phyloP scores from a whole-genome alignment of 1,140 invertebrate species.

The Helicoverpa armigera region DNA sequence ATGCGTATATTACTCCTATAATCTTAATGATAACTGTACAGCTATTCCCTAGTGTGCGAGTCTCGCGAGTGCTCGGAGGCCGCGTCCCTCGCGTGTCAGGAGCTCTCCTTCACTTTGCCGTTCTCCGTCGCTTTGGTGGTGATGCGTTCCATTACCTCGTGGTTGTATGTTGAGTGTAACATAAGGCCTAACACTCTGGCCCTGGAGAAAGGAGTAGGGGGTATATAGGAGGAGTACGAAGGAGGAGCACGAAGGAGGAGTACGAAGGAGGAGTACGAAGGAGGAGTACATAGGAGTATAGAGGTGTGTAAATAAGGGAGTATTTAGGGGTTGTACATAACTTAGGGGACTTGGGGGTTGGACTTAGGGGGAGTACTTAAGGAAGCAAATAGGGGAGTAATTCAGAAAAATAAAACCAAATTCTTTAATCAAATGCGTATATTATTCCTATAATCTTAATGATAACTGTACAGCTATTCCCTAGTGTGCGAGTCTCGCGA shows the following conservation, averaged over 20 bases:
- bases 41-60: not conserved
- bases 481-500: not conserved
- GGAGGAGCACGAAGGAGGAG: no score
- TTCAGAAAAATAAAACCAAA: not conserved
- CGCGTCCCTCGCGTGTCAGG: slow-evolving; percentile 60
- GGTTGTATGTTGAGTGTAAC: slow-evolving; percentile 98
- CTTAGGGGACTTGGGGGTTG: no score
- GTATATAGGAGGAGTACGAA: no score
- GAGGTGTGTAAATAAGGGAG: not conserved
- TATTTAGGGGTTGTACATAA: not conserved
- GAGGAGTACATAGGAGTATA: no score
- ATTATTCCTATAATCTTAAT: slow-evolving; percentile 9
- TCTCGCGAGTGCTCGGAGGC: slow-evolving; percentile 1
- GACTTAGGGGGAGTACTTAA: not conserved
- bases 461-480: not conserved
- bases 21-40: slow-evolving; percentile 11
- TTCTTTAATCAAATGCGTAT: not conserved
- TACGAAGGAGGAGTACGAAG: no score
- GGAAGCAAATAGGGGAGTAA: no score
- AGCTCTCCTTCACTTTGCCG: slow-evolving; percentile 72
- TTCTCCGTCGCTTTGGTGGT: slow-evolving; percentile 76
- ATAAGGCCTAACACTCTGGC: slow-evolving; percentile 97
- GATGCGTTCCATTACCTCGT: slow-evolving; percentile 93
- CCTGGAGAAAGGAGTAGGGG: slow-evolving; percentile 75
- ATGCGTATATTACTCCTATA: not conserved